Conservation (phyloP, 1,140 invertebrate species). For the Hyles vespertilio region DNA sequence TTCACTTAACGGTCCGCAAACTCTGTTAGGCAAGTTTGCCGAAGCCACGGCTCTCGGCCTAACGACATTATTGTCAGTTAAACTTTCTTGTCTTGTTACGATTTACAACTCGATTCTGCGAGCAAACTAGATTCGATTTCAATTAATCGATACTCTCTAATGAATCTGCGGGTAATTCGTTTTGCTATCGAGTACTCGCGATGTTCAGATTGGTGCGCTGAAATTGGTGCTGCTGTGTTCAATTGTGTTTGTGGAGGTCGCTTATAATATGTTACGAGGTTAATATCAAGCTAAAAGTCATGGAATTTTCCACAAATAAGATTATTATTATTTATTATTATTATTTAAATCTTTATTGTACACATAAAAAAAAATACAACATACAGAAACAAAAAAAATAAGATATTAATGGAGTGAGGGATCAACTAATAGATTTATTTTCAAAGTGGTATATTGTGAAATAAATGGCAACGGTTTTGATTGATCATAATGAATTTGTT, state of each 20-base stretch:
- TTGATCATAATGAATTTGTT: too few species aligned
- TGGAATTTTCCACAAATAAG: too few species aligned
- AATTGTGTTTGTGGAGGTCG: not conserved
- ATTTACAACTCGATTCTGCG: constrained; percentile 40
- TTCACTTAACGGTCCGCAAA: constrained; percentile 54
- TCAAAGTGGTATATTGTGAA: too few species aligned
- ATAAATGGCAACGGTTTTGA: too few species aligned
- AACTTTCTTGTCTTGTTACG: constrained; percentile 43
- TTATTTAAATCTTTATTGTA: too few species aligned
- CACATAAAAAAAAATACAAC: too few species aligned
- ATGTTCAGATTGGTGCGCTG: not conserved
- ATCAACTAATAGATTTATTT: too few species aligned
- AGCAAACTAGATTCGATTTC: constrained; percentile 22
- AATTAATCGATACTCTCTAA: constrained; percentile 13
- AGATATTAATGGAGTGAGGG: too few species aligned
- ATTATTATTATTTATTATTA: too few species aligned
- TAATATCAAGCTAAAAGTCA: not conserved
- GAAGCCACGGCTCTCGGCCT: constrained; percentile 38
- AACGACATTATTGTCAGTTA: constrained; percentile 46
- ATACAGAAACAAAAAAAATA: too few species aligned
- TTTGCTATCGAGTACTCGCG: constrained; percentile 1
- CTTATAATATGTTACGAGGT: not conserved
- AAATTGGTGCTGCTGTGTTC: not conserved
- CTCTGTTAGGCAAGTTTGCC: constrained; percentile 48
- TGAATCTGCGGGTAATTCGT: constrained; percentile 9